Base-by-base conservation (phyloP, 2,797 vertebrate species). In the Pseudochirops corinnae region DNA sequence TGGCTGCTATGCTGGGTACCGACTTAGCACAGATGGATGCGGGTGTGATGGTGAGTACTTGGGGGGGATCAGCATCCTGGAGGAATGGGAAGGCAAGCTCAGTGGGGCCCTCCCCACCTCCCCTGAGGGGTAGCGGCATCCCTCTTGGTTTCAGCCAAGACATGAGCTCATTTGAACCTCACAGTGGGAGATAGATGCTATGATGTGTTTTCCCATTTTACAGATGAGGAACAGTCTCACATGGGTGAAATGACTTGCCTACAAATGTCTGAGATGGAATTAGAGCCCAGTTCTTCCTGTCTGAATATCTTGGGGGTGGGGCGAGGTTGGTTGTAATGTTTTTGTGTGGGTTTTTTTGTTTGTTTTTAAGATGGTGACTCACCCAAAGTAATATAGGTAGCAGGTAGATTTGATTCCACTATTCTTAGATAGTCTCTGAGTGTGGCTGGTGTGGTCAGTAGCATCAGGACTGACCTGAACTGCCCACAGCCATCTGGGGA, bases 1-100 rank as follows among this genome's bases (percentile, higher is more conserved):
- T n/a, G 98, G 99, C 98, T 99, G 99, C 98, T 98, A 98, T 0
- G 99, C 99, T 0, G 99, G 99, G 2, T 99, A 99, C 98, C 98
- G 99, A 74, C 99, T 99, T 93, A 98, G 98, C 97, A 2, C 98
- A 0, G 99, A 99, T 0, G 99, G 99, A 93, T 99, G 99, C 2
- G 98, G 99, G 67, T 99, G 99, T 56, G 99, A 99, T 0, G 99
- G 99, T 99, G 98, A 97, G 98, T 10, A 5, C 10, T 82, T 16
- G n/a, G 67, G 21, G 39, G 74, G 39, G 18, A 2, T 4, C 62
- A n/a, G 33, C 31, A 67, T n/a, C 14, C 33, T 82, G 67, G 31
- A 62, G 60, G 39, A 39, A 46, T 74, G 67, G 67, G n/a, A 46
- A 82, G 7, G 67, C 21, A 24, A 24, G 74, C 39, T 87, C 74